These are phyloP conservation scores for Leistus spinibarbis DNA, from an alignment of 2,888 invertebrate species.

Conservation along the genomic window DNA sequence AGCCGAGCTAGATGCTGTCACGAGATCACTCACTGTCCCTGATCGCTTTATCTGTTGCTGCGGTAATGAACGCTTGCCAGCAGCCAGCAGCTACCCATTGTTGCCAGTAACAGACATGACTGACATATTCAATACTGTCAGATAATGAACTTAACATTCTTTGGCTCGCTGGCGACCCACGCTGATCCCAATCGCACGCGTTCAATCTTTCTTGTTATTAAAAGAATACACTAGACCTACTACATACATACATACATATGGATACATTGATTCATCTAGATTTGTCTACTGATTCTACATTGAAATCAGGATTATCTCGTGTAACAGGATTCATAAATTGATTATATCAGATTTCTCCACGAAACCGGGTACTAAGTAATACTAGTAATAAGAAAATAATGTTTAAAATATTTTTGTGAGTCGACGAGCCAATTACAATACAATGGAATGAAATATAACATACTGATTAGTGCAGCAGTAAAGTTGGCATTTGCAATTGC, in stretches of 20 bases:
- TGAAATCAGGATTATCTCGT: neutral
- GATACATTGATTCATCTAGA: neutral
- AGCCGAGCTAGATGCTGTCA: slow-evolving; percentile 20
- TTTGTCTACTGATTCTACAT: neutral
- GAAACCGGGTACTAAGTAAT: too few relatives aligned
- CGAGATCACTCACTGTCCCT: slow-evolving; percentile 38
- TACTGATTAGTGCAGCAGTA: neutral
- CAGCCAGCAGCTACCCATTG: slow-evolving; percentile 32
- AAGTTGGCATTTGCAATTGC: neutral
- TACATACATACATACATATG: neutral
- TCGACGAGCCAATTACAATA: too few relatives aligned
- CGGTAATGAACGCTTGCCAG: slow-evolving; percentile 33
- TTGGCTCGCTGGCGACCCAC: slow-evolving; percentile 18
- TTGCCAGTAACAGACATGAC: slow-evolving; percentile 30
- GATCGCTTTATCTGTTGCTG: slow-evolving; percentile 38
- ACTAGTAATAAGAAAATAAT: too few relatives aligned
- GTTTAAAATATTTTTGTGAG: too few relatives aligned
- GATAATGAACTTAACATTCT: slow-evolving; percentile 39
- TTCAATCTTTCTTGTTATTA: neutral
- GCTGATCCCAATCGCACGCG: slow-evolving; percentile 9
- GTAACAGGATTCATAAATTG: neutral
- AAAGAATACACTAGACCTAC: neutral
- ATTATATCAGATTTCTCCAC: too few relatives aligned
- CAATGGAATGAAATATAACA: too few relatives aligned
- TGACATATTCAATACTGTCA: slow-evolving; percentile 38